Evolutionary conservation across 2,797 vertebrate genomes (phyloP), one percentile per base, ranked within the genome.

Genomic region (Pseudomugil gertrudae): DNA sequence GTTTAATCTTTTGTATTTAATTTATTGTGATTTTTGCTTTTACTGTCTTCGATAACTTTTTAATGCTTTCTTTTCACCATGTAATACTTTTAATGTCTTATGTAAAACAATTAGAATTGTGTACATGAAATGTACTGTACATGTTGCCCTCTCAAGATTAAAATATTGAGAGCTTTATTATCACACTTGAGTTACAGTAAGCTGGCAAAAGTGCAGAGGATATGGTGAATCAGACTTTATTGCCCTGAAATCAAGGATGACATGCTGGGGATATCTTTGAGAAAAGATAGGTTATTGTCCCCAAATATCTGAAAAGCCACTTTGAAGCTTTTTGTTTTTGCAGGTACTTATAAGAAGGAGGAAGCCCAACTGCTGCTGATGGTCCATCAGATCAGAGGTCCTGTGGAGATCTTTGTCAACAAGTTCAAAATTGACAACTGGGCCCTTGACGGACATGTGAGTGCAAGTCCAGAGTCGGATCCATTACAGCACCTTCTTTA

Each of bases 381-480:
- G 87, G 95, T 98, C 47, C 95, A 98, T 77, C 96, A 98, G 86
- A 95, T 99, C 56, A 94, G 92, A n/a, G 97, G 98, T 13, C 96
- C 97, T 0, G 93, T 95, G 81, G 97, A 99, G 76, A 96, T 96
- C 74, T 98, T 98, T 59, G 93, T 96, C 89, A 97, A 95, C 88
- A 99, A 99, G 91, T 98, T 99, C 88, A 98, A 94, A 90, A 97
- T 94, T 0, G 96, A 99, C 69, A 97, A 97, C 79, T 99, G 97
- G 97, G 96, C 97, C 29, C 90, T 99, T 2, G 96, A 99, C 19
- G 98, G 98, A 74, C 97, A 98, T 17, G 98, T 99, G 92, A 95
- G 97, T 95, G 32, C 61, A 75, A 45, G 35, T n/a, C 15, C 21
- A 17, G 57, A 76, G 63, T 83, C 69, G 30, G 33, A 21, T 60